Evolutionary conservation across 2,797 vertebrate genomes (phyloP).

Genomic region (Enteromius paludinosus): DNA sequence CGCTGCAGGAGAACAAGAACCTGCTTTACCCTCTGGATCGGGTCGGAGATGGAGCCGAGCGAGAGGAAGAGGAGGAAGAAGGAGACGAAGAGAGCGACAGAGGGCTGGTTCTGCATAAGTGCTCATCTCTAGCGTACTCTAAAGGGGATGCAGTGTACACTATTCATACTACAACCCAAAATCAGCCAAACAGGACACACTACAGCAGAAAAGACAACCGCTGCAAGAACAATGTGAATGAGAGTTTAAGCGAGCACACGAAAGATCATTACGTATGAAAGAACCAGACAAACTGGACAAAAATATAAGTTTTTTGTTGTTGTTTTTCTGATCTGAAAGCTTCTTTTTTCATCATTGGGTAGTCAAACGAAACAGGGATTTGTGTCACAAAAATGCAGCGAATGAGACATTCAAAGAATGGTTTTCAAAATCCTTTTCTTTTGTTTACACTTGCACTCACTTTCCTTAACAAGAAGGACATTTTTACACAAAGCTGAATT

Average conservation of each 20-base stretch:
- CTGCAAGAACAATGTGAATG: conserved; percentile 82
- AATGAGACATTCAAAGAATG: conserved; percentile 27
- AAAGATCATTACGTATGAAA: conserved; percentile 83
- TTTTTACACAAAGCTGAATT: conserved; percentile 24
- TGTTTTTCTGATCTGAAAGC: conserved; percentile 12
- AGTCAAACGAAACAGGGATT: conserved; percentile 24
- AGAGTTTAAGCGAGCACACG: conserved; percentile 75
- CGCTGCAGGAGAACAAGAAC: conserved; percentile 88
- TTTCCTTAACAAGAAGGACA: conserved; percentile 33
- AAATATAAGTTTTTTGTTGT: neutral
- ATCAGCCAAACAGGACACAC: conserved; percentile 83
- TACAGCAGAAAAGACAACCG: conserved; percentile 92
- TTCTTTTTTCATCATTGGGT: conserved; percentile 31
- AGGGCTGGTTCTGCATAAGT: conserved; percentile 79
- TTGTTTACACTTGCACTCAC: conserved; percentile 54
- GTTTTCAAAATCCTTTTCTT: conserved; percentile 44
- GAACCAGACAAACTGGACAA: conserved; percentile 25
- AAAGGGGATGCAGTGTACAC: conserved; percentile 80
- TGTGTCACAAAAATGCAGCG: conserved; percentile 40
- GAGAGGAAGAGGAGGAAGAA: conserved; percentile 75
- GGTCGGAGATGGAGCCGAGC: conserved; percentile 79
- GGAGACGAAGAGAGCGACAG: conserved; percentile 55
- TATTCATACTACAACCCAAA: conserved; percentile 75
- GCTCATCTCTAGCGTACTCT: conserved; percentile 79
- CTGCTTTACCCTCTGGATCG: conserved; percentile 85